phyloP scores from a whole-genome alignment of 1,140 invertebrate species.

The Diplogasteroides magnus region DNA sequence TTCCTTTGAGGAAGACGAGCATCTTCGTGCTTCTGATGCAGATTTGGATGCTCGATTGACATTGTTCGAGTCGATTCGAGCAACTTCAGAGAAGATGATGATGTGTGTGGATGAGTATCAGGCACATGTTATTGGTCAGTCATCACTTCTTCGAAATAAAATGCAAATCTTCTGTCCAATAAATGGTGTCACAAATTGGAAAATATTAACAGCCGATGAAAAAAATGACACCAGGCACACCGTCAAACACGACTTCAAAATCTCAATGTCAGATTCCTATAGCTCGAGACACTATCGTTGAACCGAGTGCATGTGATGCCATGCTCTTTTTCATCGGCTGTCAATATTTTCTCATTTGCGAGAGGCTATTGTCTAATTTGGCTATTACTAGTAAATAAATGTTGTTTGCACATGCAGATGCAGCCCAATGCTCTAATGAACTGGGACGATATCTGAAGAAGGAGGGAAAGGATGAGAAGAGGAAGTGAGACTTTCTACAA shows the following conservation, averaged over 20 bases:
- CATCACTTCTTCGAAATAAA: too few species aligned
- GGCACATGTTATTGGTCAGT: slow-evolving; percentile 75
- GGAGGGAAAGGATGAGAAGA: slow-evolving; percentile 78
- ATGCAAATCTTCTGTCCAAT: too few species aligned
- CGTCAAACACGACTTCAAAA: background rate
- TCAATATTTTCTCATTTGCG: too few species aligned
- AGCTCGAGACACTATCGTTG: too few species aligned
- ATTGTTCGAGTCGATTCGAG: slow-evolving; percentile 83
- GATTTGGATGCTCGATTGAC: slow-evolving; percentile 94
- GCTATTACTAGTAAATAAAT: too few species aligned
- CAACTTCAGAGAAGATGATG: slow-evolving; percentile 80
- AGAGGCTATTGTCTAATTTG: too few species aligned
- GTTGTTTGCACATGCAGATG: slow-evolving; percentile 25
- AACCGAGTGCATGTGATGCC: too few species aligned
- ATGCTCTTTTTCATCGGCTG: too few species aligned
- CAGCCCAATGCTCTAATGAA: slow-evolving; percentile 69
- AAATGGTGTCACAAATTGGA: too few species aligned
- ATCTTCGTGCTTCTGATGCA: slow-evolving; percentile 87
- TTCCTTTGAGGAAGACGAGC: slow-evolving; percentile 89
- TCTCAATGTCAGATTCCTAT: too few species aligned
- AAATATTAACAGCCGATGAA: slow-evolving; percentile 4
- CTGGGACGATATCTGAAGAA: slow-evolving; percentile 90
- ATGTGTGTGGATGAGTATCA: slow-evolving; percentile 87
- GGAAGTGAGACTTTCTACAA: too few species aligned
- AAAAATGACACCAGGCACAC: slow-evolving; percentile 4